Evolutionary conservation across 2,888 invertebrate genomes (phyloP).

Genomic region (Hemithea aestivaria): DNA sequence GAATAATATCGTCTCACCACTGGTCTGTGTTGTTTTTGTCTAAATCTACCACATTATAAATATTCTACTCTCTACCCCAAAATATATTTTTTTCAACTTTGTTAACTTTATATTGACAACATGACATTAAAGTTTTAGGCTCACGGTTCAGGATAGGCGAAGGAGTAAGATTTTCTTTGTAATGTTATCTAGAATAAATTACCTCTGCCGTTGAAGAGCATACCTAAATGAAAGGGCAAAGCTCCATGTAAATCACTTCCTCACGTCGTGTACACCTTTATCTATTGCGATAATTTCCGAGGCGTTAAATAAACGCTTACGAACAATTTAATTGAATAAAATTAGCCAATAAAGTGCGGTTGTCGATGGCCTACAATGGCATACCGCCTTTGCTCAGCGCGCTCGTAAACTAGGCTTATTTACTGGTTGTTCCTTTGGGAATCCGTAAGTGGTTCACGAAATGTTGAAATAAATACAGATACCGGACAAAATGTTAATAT

Average conservation of each 20-base stretch:
- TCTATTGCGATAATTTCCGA: conserved; percentile 69
- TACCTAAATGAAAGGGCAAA: conserved; percentile 7
- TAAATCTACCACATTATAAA: no score
- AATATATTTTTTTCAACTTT: no score
- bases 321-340: conserved; percentile 78
- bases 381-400: conserved; percentile 56
- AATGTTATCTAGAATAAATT: neutral
- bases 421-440: conserved; percentile 58
- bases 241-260: conserved; percentile 48
- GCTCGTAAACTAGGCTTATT: conserved; percentile 68
- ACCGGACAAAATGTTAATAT: no score
- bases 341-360: conserved; percentile 74
- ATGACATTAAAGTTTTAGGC: no score
- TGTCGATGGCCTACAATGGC: conserved; percentile 71
- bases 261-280: conserved; percentile 46
- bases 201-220: conserved; percentile 3
- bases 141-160: no score
- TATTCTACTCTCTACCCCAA: no score
- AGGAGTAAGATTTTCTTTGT: no score
- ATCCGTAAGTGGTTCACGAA: conserved; percentile 69
- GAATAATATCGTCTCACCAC: no score
- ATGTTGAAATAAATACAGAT: no score
- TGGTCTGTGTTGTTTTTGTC: no score
- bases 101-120: no score
- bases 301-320: conserved; percentile 52